Percentiles rank a stretch among this genome's conserved stretches.
Evolutionary conservation across 2,797 vertebrate genomes (phyloP).

Genomic region (Clarias fuscus): DNA sequence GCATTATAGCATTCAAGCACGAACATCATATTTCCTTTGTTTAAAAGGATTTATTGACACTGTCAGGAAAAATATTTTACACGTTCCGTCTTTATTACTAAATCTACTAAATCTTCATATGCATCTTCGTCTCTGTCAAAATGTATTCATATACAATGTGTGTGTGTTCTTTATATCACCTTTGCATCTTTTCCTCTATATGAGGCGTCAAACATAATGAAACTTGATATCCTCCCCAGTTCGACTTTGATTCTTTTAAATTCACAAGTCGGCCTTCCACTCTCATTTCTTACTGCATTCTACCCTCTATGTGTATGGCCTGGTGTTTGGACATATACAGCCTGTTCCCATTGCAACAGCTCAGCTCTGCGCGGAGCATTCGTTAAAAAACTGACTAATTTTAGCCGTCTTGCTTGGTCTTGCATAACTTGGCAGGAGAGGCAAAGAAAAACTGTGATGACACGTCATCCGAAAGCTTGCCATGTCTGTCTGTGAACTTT

Average conservation of each 20-base stretch:
- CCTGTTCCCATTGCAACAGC: slow-evolving; percentile 27
- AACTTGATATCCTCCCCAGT: slow-evolving; percentile 1
- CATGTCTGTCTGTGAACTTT: slow-evolving; percentile 24
- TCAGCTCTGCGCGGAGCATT: slow-evolving; percentile 11
- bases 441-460: slow-evolving; percentile 20
- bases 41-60: not conserved
- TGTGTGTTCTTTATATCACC: not conserved
- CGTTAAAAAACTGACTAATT: slow-evolving; percentile 27
- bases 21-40: not conserved
- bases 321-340: slow-evolving; percentile 20
- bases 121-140: not conserved
- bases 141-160: not conserved
- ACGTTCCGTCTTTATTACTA: not conserved
- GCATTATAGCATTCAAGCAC: not conserved
- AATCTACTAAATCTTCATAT: not conserved
- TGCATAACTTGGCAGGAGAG: slow-evolving; percentile 33
- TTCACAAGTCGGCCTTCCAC: not conserved
- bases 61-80: not conserved
- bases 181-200: slow-evolving; percentile 1
- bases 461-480: not conserved
- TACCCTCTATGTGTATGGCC: not conserved
- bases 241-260: not conserved
- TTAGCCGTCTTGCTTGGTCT: slow-evolving; percentile 9
- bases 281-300: not conserved
- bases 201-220: not conserved